Base-by-base conservation (phyloP, 2,888 invertebrate genomes). In the Drosophila conformis region DNA sequence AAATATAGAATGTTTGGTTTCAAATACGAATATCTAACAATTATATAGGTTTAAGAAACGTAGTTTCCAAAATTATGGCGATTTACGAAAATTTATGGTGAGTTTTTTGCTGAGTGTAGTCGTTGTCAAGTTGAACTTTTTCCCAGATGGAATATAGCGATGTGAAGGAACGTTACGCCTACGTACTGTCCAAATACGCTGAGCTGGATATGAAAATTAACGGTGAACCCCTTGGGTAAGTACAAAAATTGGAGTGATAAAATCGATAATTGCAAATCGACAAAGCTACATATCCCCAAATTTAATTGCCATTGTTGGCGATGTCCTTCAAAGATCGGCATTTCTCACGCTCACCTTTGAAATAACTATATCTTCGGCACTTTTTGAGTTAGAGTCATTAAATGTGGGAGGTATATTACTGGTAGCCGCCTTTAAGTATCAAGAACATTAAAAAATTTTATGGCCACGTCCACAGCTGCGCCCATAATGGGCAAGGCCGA, bases 171-270 rank as follows among this genome's bases (percentile, higher is more conserved):
- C 87, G 82, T 0, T 81, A 72, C 15, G 76, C 78, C 2, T 90
- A 92, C 65, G 91, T 91, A 5, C 52, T 91, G 8, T 78, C 73
- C 21, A 91, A 91, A 80, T 92, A 91, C 63, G 87, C 87, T 31
- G 85, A 87, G 61, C 63, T 90, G 53, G 71, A 91, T 70, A 84
- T 89, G 87, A 90, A 88, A 78, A 89, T 91, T 56, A 60, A 64
- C 21, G 91, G 92, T 10, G 76, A 86, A 54, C 88, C 91, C 15
- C 66, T 91, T 62, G 88, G 90, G 91, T 92, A 71, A 86, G 91
- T 82, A 38, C 21, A 15, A 1, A 4, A 46, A 15, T 15, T 15
- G 6, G 4, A 15, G 46, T 4, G 21, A 46, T 25, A 25, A 46
- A 15, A 25, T 15, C 11, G n/a, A 0, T 11, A 11, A 21, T 11